Evolutionary conservation across 2,888 invertebrate species (phyloP), one percentile per base, ranked within the genome.

Genomic region (Hyposoter dolosus): DNA sequence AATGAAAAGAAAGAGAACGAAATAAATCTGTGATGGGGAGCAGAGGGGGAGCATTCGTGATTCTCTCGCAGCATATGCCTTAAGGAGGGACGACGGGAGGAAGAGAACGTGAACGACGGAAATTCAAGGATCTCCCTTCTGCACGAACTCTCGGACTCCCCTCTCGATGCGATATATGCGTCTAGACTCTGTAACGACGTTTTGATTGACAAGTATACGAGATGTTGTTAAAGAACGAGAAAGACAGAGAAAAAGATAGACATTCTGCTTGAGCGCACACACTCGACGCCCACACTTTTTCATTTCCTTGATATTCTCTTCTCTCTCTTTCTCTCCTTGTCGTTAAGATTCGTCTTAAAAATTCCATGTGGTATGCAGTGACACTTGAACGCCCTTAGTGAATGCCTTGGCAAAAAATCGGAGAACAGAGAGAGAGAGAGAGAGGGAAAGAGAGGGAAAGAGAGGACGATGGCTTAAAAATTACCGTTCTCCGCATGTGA

Each of bases 171-270:
- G 88, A 90, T 89, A 90, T 90, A 89, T 88, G 88, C 75, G 90
- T 91, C 91, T 90, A 90, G 90, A 91, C 90, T 85, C 85, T 84
- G 88, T 90, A 90, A 90, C 89, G 90, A 90, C 88, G 88, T 89
- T 90, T 90, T 90, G 89, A 90, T 90, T 90, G 91, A 91, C 91
- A 91, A 90, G 88, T 90, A 90, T 91, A 90, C 90, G 90, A 89
- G 89, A 82, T 80, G 79, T 82, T 76, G 81, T 88, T 87, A 82
- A 79, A 84, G 86, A 88, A 84, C 72, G 76, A 45, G 83, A 56
- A 35, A 43, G 35, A 71, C 23, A 56, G 56, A 68, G 78, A 78
- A 28, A 19, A 28, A 45, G 60, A 69, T n/a, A 50, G 71, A 28
- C 60, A 74, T 80, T 75, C 71, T 63, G 72, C 72, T 69, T 74